phyloP scores from a whole-genome alignment of 2,888 invertebrate genomes.

The Sphaeridia pumilis region DNA sequence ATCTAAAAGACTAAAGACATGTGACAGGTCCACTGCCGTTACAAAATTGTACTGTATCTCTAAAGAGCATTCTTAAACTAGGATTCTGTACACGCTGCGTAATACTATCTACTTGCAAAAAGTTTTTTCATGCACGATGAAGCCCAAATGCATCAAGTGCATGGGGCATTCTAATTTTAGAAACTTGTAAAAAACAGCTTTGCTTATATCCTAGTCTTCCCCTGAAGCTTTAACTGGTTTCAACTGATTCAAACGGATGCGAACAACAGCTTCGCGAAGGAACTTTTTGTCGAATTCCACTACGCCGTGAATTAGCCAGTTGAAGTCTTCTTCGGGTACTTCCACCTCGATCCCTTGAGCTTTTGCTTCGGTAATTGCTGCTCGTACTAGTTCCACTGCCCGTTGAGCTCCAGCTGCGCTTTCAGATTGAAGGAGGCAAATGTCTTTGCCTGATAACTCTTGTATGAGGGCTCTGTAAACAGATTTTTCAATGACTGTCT shows the following conservation, averaged over 20 bases:
- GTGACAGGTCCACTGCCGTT: no score
- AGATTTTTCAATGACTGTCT: no score
- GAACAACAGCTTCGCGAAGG: constrained; percentile 5
- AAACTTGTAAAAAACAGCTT: no score
- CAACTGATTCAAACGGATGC: constrained; percentile 4
- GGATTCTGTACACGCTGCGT: no score
- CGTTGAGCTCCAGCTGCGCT: not conserved
- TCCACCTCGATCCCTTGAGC: constrained; percentile 4
- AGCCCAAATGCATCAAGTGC: no score
- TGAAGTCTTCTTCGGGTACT: not conserved
- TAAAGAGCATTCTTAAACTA: no score
- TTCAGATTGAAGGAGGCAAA: not conserved
- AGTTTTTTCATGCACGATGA: no score
- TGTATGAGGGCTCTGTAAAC: constrained; percentile 4
- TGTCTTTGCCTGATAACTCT: not conserved
- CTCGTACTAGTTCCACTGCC: not conserved
- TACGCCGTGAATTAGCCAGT: constrained; percentile 2
- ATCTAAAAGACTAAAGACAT: no score
- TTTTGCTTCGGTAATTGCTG: constrained; percentile 6
- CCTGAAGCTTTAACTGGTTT: not conserved
- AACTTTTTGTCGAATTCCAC: constrained; percentile 8
- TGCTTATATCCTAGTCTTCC: no score
- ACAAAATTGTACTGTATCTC: no score
- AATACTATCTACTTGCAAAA: no score
- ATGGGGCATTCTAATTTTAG: no score